phyloP scores from a whole-genome alignment of 2,113 vertebrate genomes.

The Heloderma charlesbogerti region DNA sequence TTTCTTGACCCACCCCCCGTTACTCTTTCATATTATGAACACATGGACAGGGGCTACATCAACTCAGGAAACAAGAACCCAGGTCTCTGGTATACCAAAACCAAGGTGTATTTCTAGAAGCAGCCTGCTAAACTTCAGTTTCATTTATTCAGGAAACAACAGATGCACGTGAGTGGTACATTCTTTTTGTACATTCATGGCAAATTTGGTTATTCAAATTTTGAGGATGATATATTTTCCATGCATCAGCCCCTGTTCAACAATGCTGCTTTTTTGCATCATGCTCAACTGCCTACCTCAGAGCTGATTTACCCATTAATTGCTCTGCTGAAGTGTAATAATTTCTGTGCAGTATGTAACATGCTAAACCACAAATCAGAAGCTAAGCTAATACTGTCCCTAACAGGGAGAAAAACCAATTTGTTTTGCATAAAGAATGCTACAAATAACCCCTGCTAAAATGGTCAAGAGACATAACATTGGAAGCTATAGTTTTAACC shows the following conservation, averaged over 20 bases:
- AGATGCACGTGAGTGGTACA: neutral
- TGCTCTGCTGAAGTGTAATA: slow-evolving; percentile 22
- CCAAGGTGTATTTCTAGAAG: neutral
- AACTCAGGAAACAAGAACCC: neutral
- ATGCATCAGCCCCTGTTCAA: neutral
- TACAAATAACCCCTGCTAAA: neutral
- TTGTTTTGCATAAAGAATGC: neutral
- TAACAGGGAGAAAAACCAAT: neutral
- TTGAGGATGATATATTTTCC: neutral
- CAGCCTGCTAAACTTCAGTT: neutral
- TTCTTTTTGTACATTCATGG: neutral
- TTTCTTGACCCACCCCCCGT: neutral
- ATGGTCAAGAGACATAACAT: neutral
- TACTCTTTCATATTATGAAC: neutral
- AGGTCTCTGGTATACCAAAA: neutral
- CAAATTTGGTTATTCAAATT: neutral
- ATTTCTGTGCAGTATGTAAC: neutral
- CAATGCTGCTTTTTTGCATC: slow-evolving; percentile 7
- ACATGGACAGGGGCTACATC: neutral
- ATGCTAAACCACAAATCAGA: neutral
- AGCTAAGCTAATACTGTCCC: neutral
- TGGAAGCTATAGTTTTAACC: neutral
- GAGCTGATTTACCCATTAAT: slow-evolving; percentile 35
- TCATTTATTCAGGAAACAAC: neutral
- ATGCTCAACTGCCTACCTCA: neutral